Percentiles rank a stretch among this genome's conserved stretches.
Conservation (phyloP, 2,113 vertebrate genomes). For the Solenodon paradoxus region DNA sequence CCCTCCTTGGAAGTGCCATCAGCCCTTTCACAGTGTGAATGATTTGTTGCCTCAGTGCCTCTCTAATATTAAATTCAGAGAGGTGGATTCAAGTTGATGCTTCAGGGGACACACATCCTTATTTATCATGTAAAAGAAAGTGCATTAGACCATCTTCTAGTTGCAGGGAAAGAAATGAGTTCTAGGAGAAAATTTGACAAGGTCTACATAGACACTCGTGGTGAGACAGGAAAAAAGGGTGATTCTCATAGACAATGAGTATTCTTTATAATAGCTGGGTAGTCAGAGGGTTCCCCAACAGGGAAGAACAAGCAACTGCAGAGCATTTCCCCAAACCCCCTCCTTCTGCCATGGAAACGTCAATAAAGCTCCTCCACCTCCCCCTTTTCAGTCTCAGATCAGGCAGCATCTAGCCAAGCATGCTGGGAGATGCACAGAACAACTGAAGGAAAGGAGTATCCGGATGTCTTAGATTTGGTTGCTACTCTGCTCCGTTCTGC, state of each 20-base stretch:
- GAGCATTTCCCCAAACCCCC: constrained; percentile 65
- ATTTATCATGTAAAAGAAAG: constrained; percentile 9
- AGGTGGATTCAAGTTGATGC: constrained; percentile 43
- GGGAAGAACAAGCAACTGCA: constrained; percentile 52
- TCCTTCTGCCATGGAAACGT: constrained; percentile 74
- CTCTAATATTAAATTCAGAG: constrained; percentile 50
- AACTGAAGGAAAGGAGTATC: constrained; percentile 72
- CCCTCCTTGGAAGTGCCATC: constrained; percentile 17
- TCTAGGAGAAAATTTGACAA: constrained; percentile 29
- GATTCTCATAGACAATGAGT: constrained; percentile 32
- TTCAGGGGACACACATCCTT: background rate
- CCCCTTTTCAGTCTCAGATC: constrained; percentile 81
- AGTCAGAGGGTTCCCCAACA: constrained; percentile 42
- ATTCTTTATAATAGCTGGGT: background rate
- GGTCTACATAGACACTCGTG: background rate
- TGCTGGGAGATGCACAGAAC: constrained; percentile 77
- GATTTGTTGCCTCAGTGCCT: constrained; percentile 12
- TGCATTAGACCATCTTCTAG: background rate
- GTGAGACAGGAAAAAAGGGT: background rate
- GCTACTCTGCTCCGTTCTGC: constrained; percentile 52
- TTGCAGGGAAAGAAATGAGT: background rate
- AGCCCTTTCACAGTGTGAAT: constrained; percentile 1
- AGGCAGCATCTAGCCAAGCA: constrained; percentile 77
- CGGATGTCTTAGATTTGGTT: constrained; percentile 67
- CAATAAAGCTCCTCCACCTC: constrained; percentile 83